Percentiles rank a stretch among this genome's conserved stretches.
Evolutionary conservation across 2,113 vertebrate species (phyloP).

Genomic region (Phocoena phocoena): DNA sequence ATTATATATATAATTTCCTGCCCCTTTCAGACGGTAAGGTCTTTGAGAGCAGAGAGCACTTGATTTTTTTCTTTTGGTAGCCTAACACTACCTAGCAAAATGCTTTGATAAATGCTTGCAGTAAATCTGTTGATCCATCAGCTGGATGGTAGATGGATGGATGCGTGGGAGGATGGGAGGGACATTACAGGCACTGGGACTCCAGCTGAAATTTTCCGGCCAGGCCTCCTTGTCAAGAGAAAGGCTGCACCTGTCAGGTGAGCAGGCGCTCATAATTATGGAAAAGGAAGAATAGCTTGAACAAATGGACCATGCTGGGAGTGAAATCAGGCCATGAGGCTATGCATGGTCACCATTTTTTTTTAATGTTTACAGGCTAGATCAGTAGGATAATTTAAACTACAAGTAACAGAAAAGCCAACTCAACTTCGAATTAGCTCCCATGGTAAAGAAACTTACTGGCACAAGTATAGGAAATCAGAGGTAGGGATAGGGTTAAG

Average conservation of each 20-base stretch:
- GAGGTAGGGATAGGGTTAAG: not conserved
- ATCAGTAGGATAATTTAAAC: not conserved
- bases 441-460: not conserved
- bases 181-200: not conserved
- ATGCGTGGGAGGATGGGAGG: not conserved
- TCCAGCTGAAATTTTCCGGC: not conserved
- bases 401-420: not conserved
- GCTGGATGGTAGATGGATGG: not conserved
- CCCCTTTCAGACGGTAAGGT: not conserved
- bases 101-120: not conserved
- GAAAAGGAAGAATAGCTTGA: not conserved
- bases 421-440: not conserved
- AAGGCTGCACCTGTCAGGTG: not conserved
- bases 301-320: not conserved
- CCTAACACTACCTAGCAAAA: constrained; percentile 15
- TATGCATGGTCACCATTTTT: not conserved
- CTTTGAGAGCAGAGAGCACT: not conserved
- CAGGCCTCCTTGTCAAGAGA: not conserved
- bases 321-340: not conserved
- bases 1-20: not conserved
- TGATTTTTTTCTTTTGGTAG: not conserved
- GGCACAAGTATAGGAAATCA: not conserved
- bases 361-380: not conserved
- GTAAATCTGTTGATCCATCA: not conserved
- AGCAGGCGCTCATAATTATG: not conserved